These are phyloP conservation scores for Pteruthius melanotis DNA, from an alignment of 2,113 vertebrate genomes.

Conservation along the genomic window DNA sequence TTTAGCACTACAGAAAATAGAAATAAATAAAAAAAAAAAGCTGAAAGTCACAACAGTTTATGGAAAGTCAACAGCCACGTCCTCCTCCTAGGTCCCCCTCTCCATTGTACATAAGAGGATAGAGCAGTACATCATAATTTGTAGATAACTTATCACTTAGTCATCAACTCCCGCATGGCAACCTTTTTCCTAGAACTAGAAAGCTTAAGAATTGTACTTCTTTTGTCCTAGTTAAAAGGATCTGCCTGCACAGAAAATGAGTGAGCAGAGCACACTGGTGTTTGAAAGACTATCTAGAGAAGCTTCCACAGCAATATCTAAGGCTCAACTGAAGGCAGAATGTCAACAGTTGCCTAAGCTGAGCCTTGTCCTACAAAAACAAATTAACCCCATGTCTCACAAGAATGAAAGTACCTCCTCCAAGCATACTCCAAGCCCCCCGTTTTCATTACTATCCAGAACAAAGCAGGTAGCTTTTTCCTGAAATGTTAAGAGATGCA, in stretches of 20 bases:
- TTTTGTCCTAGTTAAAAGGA: background rate
- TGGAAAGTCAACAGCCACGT: background rate
- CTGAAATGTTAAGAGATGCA: background rate
- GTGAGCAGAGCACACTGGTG: background rate
- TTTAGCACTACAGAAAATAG: background rate
- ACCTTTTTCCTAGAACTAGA: background rate
- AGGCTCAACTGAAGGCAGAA: background rate
- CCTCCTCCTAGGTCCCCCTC: background rate
- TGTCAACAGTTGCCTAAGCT: background rate
- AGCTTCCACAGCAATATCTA: background rate
- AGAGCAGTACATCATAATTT: background rate
- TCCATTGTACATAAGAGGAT: accelerated
- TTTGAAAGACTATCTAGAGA: background rate
- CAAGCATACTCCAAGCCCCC: background rate
- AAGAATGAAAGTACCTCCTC: background rate
- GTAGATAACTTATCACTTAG: background rate
- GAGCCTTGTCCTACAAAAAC: background rate
- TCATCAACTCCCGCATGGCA: background rate
- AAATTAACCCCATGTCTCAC: accelerated
- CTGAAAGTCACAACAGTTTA: background rate
- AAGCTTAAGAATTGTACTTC: background rate
- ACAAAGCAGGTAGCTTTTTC: background rate
- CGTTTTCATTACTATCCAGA: background rate
- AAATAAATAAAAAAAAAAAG: background rate
- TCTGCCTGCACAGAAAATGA: background rate